Base-by-base conservation (phyloP, 1,140 invertebrate species). In the Drosophila asahinai region DNA sequence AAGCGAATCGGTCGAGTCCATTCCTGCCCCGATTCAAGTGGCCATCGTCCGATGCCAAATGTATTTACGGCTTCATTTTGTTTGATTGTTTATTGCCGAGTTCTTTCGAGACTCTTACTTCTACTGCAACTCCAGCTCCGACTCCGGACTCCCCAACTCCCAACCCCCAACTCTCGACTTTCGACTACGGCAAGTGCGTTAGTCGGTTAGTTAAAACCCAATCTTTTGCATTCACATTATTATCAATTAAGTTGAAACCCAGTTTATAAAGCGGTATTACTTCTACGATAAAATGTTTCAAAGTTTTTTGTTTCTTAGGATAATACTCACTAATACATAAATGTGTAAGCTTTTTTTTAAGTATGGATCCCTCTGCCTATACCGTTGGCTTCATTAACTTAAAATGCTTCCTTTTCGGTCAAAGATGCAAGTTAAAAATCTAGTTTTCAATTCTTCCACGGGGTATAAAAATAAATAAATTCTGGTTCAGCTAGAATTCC, bases 41-140 rank as follows among this genome's bases (percentile, higher is more conserved):
- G 80, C 77, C 84, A 89, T 81, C 77, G 62, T 42, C 52, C 77
- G 77, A 86, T 89, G 81, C 86, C 84, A 87, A 87, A 89, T 90
- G 81, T 84, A 89, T 89, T 89, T 90, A 89, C 80, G 84, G 84
- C 81, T 89, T 89, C 81, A 89, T 89, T 90, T 84, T 81, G 70
- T 79, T 79, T 83, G 86, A 67, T 63, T 89, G 81, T 87, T 86
- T 81, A 76, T 74, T 83, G 70, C 55, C 76, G 42, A 42, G 59
- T 63, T 73, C 79, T 74, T 83, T 65, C 63, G 67, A 77, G 72
- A 52, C 27, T 15, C 45, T 43, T 15, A 5, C 40, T 49, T 52
- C 27, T 38, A 22, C 33, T 55, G 7, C 36, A 22, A 15, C 2
- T n/a, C 19, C 30, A 36, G 3, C 52, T 54, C 17, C 7, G 30